These are phyloP conservation scores for Lepidurus couesii DNA, from an alignment of 1,140 invertebrate species.

Conservation along the genomic window DNA sequence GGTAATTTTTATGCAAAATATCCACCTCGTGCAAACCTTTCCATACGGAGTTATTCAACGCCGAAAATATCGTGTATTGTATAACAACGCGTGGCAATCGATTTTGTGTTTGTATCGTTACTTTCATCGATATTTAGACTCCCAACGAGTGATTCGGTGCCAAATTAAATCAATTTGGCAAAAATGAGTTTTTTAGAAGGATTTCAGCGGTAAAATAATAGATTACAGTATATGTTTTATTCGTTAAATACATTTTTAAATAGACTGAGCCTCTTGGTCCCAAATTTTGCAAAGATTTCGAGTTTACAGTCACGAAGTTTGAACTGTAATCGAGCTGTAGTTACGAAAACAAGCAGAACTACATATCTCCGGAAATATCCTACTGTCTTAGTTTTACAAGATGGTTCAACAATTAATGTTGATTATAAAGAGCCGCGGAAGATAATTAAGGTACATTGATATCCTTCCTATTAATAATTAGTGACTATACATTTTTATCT, in stretches of 20 bases:
- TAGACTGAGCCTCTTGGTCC: not conserved
- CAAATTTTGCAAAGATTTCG: not conserved
- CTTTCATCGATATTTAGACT: not conserved
- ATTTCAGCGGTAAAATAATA: not conserved
- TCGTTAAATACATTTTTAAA: not conserved
- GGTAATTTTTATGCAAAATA: not conserved
- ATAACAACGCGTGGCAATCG: not conserved
- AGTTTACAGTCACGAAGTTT: slow-evolving; percentile 39
- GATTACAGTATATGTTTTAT: not conserved
- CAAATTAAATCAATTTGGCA: not conserved
- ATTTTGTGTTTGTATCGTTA: not conserved
- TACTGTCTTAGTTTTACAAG: slow-evolving; percentile 64
- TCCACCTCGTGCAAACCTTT: not conserved
- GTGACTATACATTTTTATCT: slow-evolving; percentile 32
- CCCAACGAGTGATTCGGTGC: not conserved
- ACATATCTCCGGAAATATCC: slow-evolving; percentile 66
- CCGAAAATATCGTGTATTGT: not conserved
- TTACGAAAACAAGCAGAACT: slow-evolving; percentile 63
- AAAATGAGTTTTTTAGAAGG: not conserved
- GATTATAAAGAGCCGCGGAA: slow-evolving; percentile 73
- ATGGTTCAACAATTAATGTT: slow-evolving; percentile 77
- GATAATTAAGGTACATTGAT: slow-evolving; percentile 65
- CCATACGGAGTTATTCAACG: not conserved
- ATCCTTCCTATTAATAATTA: slow-evolving; percentile 24
- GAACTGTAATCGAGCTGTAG: slow-evolving; percentile 59